Evolutionary conservation across 2,113 vertebrate genomes (phyloP).

Genomic region (Connochaetes taurinus): DNA sequence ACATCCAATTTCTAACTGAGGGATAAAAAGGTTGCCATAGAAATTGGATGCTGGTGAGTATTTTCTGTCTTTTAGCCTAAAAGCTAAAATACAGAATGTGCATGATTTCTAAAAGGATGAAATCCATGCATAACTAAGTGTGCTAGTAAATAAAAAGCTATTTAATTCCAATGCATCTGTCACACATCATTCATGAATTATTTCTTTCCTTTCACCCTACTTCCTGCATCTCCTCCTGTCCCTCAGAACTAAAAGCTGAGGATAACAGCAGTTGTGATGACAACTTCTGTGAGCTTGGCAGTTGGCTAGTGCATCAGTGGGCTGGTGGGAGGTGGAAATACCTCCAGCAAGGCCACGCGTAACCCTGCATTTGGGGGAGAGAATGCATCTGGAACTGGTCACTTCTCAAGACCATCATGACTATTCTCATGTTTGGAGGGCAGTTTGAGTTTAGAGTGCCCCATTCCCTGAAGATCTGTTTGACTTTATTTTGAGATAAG

Average conservation of each 20-base stretch:
- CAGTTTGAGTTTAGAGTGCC: neutral
- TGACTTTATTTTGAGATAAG: neutral
- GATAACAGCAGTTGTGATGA: neutral
- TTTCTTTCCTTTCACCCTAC: neutral
- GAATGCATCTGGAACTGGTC: neutral
- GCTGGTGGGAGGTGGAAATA: neutral
- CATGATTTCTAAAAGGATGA: neutral
- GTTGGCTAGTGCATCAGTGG: neutral
- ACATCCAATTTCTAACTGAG: neutral
- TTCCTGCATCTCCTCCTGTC: neutral
- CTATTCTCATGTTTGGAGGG: neutral
- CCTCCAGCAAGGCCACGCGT: fast-evolving
- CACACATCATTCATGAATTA: neutral
- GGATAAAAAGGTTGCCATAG: neutral
- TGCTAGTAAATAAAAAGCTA: neutral
- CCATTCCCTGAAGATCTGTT: neutral
- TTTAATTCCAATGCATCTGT: neutral
- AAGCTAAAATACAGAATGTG: neutral
- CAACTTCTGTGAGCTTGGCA: neutral
- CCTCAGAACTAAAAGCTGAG: neutral
- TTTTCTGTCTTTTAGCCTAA: neutral
- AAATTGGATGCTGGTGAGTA: neutral
- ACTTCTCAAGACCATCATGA: neutral
- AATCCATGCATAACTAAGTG: neutral
- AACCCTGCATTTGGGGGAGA: neutral